These are phyloP conservation scores for Delphinus delphis DNA, from an alignment of 2,113 vertebrate species.

Conservation along the genomic window DNA sequence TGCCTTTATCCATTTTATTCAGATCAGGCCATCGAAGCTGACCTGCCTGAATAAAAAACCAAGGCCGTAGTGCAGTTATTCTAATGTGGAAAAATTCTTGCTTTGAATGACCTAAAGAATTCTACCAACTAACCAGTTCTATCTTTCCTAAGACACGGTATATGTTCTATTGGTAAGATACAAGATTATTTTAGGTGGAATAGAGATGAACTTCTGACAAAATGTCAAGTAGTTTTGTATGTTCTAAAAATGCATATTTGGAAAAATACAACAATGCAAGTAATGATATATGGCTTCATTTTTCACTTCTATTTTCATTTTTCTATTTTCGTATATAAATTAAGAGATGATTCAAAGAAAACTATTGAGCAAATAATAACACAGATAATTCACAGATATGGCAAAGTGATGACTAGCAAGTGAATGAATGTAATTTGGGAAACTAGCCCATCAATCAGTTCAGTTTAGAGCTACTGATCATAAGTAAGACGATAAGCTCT, in stretches of 20 bases:
- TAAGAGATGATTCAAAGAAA: neutral
- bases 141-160: neutral
- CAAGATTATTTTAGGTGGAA: neutral
- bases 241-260: conserved; percentile 15
- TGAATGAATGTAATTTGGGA: neutral
- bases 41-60: conserved; percentile 2
- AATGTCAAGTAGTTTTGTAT: neutral
- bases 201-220: neutral
- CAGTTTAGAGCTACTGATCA: neutral
- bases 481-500: neutral
- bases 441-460: neutral
- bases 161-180: neutral
- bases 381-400: neutral
- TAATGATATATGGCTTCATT: neutral
- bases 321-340: neutral
- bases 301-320: neutral
- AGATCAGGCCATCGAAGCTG: conserved; percentile 13
- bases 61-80: neutral
- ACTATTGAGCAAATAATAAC: neutral
- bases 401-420: neutral
- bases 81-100: neutral
- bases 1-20: conserved; percentile 53
- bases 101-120: neutral
- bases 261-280: neutral
- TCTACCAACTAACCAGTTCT: neutral